Conservation (phyloP, 2,888 invertebrate genomes). For the Drosophila mettleri region DNA sequence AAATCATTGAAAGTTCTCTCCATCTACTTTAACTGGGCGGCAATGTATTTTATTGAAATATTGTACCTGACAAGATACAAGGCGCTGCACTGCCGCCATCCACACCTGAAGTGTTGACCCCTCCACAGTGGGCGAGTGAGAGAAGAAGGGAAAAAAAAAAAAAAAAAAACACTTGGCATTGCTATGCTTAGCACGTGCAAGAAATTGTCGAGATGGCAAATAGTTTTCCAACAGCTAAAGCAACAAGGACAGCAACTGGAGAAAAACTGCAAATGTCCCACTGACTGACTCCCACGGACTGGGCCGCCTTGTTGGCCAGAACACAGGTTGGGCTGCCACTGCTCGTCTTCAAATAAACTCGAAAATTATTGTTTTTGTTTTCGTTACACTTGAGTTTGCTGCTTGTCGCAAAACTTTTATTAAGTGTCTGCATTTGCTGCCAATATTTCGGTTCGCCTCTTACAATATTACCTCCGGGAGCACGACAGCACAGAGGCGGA, state of each 20-base stretch:
- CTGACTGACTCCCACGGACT: constrained; percentile 56
- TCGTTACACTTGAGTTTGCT: constrained; percentile 74
- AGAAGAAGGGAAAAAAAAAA: too few relatives aligned
- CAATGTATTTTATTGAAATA: constrained; percentile 78
- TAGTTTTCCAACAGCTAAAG: constrained; percentile 71
- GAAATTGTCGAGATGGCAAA: constrained; percentile 81
- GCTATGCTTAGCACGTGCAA: constrained; percentile 75
- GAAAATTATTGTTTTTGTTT: constrained; percentile 80
- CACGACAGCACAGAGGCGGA: background rate
- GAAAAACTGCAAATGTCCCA: constrained; percentile 75
- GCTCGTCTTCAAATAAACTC: constrained; percentile 61
- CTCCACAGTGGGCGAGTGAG: background rate
- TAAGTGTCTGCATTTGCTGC: constrained; percentile 78
- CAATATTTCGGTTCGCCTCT: constrained; percentile 58
- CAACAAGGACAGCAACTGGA: constrained; percentile 68
- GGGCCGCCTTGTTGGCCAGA: constrained; percentile 14
- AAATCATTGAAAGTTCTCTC: constrained; percentile 67
- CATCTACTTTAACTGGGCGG: constrained; percentile 38
- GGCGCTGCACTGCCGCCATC: background rate
- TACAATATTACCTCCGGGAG: constrained; percentile 73
- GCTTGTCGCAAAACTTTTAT: constrained; percentile 77
- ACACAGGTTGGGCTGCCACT: constrained; percentile 9
- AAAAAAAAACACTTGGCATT: constrained; percentile 61
- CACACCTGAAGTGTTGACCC: background rate
- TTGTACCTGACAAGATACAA: constrained; percentile 67